These are phyloP conservation scores for Crocuta crocuta DNA, from an alignment of 2,113 vertebrate genomes.

Conservation along the genomic window DNA sequence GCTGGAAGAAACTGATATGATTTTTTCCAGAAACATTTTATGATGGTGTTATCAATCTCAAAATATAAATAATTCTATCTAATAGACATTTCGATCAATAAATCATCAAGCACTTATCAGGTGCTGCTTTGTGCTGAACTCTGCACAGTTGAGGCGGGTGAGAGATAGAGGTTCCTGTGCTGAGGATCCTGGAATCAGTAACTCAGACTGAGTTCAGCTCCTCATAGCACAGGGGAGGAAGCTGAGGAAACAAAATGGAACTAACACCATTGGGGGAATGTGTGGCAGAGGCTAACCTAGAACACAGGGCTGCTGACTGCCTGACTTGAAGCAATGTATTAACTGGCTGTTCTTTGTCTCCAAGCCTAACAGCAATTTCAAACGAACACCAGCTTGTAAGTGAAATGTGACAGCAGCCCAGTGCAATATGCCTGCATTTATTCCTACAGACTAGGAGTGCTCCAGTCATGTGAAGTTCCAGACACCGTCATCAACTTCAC, in stretches of 20 bases:
- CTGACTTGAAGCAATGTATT: neutral
- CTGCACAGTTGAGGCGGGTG: neutral
- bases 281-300: neutral
- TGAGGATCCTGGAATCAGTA: neutral
- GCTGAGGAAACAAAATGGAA: neutral
- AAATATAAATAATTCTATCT: neutral
- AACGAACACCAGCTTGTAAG: neutral
- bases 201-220: neutral
- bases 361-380: neutral
- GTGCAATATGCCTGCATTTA: neutral
- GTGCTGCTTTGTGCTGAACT: neutral
- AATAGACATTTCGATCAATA: neutral
- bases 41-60: neutral
- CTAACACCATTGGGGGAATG: neutral
- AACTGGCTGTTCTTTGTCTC: neutral
- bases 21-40: neutral
- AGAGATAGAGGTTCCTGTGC: neutral
- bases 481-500: neutral
- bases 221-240: neutral
- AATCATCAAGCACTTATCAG: neutral
- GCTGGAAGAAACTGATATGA: neutral
- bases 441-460: neutral
- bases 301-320: too few species aligned
- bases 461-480: neutral
- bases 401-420: neutral